These are phyloP conservation scores for Nasua narica DNA, from an alignment of 2,797 vertebrate species.

Conservation along the genomic window DNA sequence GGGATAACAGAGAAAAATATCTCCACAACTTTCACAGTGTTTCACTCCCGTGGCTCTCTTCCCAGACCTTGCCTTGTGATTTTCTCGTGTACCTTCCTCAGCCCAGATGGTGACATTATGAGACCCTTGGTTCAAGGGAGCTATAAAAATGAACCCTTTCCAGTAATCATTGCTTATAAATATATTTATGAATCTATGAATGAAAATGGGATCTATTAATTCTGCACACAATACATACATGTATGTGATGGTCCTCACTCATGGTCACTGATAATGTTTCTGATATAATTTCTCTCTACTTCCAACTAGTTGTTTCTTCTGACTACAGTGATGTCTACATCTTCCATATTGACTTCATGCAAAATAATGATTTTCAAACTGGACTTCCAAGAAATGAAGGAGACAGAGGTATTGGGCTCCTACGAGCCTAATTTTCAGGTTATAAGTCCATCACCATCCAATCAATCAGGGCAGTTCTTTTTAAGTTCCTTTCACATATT, in stretches of 20 bases:
- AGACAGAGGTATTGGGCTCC: not conserved
- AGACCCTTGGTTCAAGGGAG: constrained; percentile 41
- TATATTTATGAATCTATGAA: not conserved
- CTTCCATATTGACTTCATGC: not conserved
- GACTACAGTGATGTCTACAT: not conserved
- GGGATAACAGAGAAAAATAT: constrained; percentile 26
- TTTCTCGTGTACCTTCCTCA: not conserved
- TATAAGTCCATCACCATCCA: not conserved
- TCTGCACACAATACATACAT: not conserved
- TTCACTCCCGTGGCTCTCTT: not conserved
- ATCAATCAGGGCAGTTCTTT: not conserved
- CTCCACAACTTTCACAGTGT: not conserved
- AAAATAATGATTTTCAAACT: constrained; percentile 5
- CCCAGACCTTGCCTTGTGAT: not conserved
- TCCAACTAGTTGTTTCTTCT: not conserved
- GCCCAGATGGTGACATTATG: constrained; percentile 41
- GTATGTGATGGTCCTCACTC: not conserved
- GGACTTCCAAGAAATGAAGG: not conserved
- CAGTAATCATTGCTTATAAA: constrained; percentile 17
- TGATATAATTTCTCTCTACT: not conserved
- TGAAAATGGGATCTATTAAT: not conserved
- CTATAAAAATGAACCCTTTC: constrained; percentile 33
- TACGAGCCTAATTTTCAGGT: not conserved
- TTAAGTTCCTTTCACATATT: not conserved
- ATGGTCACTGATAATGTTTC: not conserved